Evolutionary conservation across 2,888 invertebrate genomes (phyloP), one percentile per base, ranked within the genome.

Genomic region (Caenorhabditis sp.): DNA sequence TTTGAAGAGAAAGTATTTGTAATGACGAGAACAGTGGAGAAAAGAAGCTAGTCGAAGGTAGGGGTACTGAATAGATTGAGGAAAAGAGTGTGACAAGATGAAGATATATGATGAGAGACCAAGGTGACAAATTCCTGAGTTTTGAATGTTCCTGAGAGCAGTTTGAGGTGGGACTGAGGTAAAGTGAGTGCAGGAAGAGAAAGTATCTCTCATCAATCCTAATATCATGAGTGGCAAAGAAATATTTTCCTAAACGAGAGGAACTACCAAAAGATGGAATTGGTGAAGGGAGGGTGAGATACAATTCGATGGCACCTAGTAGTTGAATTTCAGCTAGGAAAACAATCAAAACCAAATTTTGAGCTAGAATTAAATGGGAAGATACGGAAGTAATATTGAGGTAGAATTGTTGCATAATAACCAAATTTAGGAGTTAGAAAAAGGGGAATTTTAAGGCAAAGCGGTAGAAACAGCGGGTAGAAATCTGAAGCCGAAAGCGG

Each of bases 51-150:
- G 44, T 55, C 77, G 77, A 28, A 53, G 3, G 9, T 24, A 40
- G 13, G 2, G 2, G 40, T 37, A 47, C 11, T 28, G n/a, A 65
- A 40, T 28, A 56, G 24, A 20, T 18, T 32, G 35, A 60, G 51
- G 55, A n/a, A n/a, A n/a, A n/a, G 37, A 47, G 44, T 24, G 61
- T 77, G 77, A 77, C 77, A 77, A 77, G 77, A 77, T 61, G 68
- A 77, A 68, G 62, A 77, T 77, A 77, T 77, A 69, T 60, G 68
- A 77, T 69, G 72, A 80, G 80, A 80, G 80, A 80, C 80, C 80
- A 80, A 80, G 62, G 80, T 80, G 80, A 74, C 74, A 80, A 74
- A 74, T 74, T 74, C 80, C 80, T 80, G 80, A 80, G 80, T 58
- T 74, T 76, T 74, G 80, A 80, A 71, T 69, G 74, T 80, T 80